Conservation (phyloP, 2,113 vertebrate species). For the Sander vitreus region DNA sequence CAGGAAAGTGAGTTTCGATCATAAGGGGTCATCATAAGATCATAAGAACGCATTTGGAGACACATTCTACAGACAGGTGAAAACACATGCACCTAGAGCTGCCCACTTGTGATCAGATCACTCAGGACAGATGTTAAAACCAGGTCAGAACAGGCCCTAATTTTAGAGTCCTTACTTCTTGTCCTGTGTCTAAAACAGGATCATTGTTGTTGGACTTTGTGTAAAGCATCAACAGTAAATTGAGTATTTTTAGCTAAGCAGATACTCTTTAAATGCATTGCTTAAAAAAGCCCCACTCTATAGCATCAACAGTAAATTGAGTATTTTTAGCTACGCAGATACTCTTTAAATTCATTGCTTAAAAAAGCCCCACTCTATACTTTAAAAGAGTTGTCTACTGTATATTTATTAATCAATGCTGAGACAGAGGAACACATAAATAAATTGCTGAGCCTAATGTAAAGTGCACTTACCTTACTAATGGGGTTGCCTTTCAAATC, state of each 20-base stretch:
- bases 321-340: conserved; percentile 5
- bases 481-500: conserved; percentile 1
- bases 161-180: too few relatives aligned
- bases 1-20: too few relatives aligned
- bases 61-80: too few relatives aligned
- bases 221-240: neutral
- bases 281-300: neutral
- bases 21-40: too few relatives aligned
- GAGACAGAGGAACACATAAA: conserved; percentile 25
- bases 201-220: neutral
- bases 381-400: neutral
- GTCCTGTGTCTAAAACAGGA: neutral
- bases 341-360: neutral
- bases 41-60: too few relatives aligned
- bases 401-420: conserved; percentile 2
- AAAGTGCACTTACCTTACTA: neutral
- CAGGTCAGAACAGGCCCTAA: too few relatives aligned
- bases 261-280: neutral
- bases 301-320: neutral
- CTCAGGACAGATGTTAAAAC: too few relatives aligned
- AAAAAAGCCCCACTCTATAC: neutral
- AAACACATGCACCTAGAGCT: too few relatives aligned
- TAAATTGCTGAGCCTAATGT: conserved; percentile 13
- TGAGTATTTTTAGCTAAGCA: conserved; percentile 11
- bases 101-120: too few relatives aligned